A percentile compares a stretch with the other conserved stretches of the same genome.
Evolutionary conservation across 2,113 vertebrate genomes (phyloP).

Genomic region (Marmota monax): DNA sequence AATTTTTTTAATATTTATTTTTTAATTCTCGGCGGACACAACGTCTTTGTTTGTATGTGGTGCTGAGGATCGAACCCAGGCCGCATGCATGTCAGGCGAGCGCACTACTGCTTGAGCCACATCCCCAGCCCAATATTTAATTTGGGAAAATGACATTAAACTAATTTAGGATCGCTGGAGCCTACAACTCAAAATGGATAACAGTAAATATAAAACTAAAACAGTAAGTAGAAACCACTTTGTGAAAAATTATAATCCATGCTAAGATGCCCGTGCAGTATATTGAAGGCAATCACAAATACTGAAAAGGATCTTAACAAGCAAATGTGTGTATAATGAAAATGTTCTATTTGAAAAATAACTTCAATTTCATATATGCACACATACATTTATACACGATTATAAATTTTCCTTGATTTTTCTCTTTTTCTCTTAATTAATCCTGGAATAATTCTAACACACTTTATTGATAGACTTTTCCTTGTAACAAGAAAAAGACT

Average conservation of each 20-base stretch:
- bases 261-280: neutral
- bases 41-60: too few species aligned
- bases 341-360: slow-evolving; percentile 21
- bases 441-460: neutral
- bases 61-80: too few species aligned
- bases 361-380: neutral
- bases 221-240: neutral
- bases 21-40: too few species aligned
- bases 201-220: slow-evolving; percentile 8
- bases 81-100: too few species aligned
- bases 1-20: too few species aligned
- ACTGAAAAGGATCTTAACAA: neutral
- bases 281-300: neutral
- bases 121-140: neutral
- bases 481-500: neutral
- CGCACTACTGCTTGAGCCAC: too few species aligned
- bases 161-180: neutral
- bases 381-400: neutral
- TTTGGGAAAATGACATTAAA: neutral
- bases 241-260: slow-evolving; percentile 43
- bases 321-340: neutral
- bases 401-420: neutral
- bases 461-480: neutral
- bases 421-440: neutral
- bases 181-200: neutral